Base-by-base conservation (phyloP, 2,888 invertebrate species). In the Hermaeophaga mercurialis region DNA sequence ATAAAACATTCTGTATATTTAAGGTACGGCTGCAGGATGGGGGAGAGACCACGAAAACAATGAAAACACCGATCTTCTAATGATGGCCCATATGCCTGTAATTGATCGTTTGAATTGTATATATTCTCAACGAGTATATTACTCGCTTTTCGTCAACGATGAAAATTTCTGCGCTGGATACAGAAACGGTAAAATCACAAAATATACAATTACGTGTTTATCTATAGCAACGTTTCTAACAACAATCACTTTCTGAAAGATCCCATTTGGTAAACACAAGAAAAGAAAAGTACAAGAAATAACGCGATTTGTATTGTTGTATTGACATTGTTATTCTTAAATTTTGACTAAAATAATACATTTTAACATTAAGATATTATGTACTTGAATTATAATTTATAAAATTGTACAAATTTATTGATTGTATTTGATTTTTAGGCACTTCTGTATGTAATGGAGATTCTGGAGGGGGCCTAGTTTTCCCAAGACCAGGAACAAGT, bases 71-170 rank as follows among this genome's bases (percentile, higher is more conserved):
- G 84, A 67, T 39, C 81, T 82, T 49, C 71, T 85, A 38, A 81
- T 79, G 56, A 75, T 82, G 54, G 82, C 84, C 0, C 78, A 82
- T 61, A 84, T 86, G 84, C 84, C 85, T 0, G 79, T 85, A 3
- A 83, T 85, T 0, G 80, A 82, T 62, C 80, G 81, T 43, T 78
- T 80, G 65, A 81, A 81, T 1, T 85, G 85, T 70, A 79, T 85
- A 63, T 76, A 82, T 53, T 84, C 84, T 0, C 81, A 83, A 72
- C 80, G 80, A 64, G 82, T 83, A 48, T 84, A 85, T 75, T 85
- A 83, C 71, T 80, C 80, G 0, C 75, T 80, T 31, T 84, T 84
- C 70, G 82, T 83, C 0, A 82, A 81, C 0, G 79, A 81, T 1
- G 82, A 78, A 63, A 84, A 84, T 0, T 85, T 74, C 56, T 80